Evolutionary conservation across 23 tunicate species (phyloP).

Genomic region (Ciona savignyi): DNA sequence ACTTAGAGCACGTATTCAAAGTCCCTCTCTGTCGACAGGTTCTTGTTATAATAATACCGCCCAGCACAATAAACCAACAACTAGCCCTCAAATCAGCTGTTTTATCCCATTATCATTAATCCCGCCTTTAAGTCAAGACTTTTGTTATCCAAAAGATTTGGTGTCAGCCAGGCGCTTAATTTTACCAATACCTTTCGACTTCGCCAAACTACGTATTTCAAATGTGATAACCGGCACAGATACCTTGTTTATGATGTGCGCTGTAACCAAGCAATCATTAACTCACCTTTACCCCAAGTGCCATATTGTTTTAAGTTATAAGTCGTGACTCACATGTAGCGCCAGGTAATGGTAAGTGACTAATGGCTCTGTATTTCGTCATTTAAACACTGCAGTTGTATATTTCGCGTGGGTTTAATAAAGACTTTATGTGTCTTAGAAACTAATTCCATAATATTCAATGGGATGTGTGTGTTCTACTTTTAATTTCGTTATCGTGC

Average conservation of each 20-base stretch:
- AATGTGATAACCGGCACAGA: neutral
- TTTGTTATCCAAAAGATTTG: neutral
- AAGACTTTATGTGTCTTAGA: no score
- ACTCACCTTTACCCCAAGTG: neutral
- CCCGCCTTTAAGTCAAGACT: neutral
- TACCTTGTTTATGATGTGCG: neutral
- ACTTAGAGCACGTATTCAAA: neutral
- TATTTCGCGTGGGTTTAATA: no score
- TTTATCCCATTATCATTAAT: neutral
- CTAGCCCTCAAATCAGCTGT: neutral
- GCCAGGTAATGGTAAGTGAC: neutral
- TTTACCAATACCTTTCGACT: neutral
- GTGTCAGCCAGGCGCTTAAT: neutral
- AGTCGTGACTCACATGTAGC: neutral
- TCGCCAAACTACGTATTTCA: neutral
- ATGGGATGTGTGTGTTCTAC: neutral
- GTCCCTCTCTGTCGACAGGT: neutral
- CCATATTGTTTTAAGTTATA: neutral
- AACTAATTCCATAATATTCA: no score
- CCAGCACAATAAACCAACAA: neutral
- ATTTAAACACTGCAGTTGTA: no score
- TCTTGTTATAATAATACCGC: neutral
- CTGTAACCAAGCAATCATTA: no score
- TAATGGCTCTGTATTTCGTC: no score
- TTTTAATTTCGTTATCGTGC: neutral